Evolutionary conservation across 2,113 vertebrate species (phyloP), one percentile per base, ranked within the genome.

Genomic region (Bubo blakistoni): DNA sequence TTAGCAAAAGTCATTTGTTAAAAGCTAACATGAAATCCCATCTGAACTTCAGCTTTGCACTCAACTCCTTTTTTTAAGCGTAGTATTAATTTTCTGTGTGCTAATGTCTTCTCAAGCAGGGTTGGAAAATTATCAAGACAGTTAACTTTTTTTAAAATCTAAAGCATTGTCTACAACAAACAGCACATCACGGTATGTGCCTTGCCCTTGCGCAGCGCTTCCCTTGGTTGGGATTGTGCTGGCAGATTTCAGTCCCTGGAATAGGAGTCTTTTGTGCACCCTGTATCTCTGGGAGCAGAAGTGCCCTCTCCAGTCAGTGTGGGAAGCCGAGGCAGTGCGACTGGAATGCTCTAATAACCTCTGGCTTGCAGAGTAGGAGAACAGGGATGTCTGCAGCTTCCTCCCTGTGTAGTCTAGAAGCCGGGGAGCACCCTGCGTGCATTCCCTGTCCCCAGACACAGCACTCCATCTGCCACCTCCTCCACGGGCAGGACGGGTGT

Each of bases 161-260:
- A 15, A 71, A 70, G 44, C 7, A 9, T 17, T 54, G 26, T 34
- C 34, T 59, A 5, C 26, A 13, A 8, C 54, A 55, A 54, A 25
- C 4, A 11, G 29, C 6, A 44, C 30, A 44, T 38, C 27, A 1
- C 0, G 0, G 36, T 16, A 7, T 0, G 1, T 0, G 4, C 65
- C 18, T 54, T 15, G 19, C 15, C 27, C 22, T 17, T 7, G 13
- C 0, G 6, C 19, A 21, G 52, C 1, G 1, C 26, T 86, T 19
- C 32, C 14, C 7, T 22, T 8, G 1, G 18, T 11, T 24, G 38
- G 6, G 2, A 6, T 10, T 24, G 44, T 27, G 21, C 52, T 20
- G 13, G 22, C 46, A 10, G 58, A 8, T 61, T n/a, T 42, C 7
- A 6, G n/a, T 30, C 6, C 8, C 61, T n/a, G 26, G 4, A 36